Percentiles rank a stretch among this genome's conserved stretches.
These are phyloP conservation scores for Lymantria monacha DNA, from an alignment of 2,888 invertebrate genomes.

Conservation along the genomic window DNA sequence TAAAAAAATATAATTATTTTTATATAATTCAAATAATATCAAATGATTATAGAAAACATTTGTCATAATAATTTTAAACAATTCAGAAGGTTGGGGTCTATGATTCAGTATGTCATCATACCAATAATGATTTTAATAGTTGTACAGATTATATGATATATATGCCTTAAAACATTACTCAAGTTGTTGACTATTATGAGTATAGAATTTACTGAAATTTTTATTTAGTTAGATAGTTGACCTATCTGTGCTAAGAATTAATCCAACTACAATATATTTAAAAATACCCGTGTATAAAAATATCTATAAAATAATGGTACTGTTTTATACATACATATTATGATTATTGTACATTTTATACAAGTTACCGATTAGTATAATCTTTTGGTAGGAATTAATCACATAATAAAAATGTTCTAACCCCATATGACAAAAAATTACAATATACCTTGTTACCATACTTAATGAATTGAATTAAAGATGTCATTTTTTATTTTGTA, in stretches of 20 bases:
- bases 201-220: conserved; percentile 58
- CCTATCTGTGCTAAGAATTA: conserved; percentile 64
- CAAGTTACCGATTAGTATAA: conserved; percentile 80
- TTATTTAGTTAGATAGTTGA: conserved; percentile 68
- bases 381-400: conserved; percentile 74
- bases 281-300: conserved; percentile 57
- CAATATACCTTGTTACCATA: conserved; percentile 81
- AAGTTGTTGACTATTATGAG: conserved; percentile 44
- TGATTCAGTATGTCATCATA: conserved; percentile 15
- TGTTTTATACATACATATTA: conserved; percentile 71
- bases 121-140: conserved; percentile 34
- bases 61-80: too few relatives aligned
- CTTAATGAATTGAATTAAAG: conserved; percentile 79
- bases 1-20: too few relatives aligned
- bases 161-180: conserved; percentile 43
- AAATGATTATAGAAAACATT: neutral
- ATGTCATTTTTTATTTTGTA: conserved; percentile 82
- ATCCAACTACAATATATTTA: conserved; percentile 66
- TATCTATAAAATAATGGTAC: conserved; percentile 62
- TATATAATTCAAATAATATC: too few relatives aligned
- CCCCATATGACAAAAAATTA: conserved; percentile 72
- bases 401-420: conserved; percentile 75
- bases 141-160: conserved; percentile 38
- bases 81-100: neutral
- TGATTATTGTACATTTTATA: conserved; percentile 76